These are phyloP conservation scores for Columba livia DNA, from an alignment of 2,113 vertebrate genomes.

Conservation along the genomic window DNA sequence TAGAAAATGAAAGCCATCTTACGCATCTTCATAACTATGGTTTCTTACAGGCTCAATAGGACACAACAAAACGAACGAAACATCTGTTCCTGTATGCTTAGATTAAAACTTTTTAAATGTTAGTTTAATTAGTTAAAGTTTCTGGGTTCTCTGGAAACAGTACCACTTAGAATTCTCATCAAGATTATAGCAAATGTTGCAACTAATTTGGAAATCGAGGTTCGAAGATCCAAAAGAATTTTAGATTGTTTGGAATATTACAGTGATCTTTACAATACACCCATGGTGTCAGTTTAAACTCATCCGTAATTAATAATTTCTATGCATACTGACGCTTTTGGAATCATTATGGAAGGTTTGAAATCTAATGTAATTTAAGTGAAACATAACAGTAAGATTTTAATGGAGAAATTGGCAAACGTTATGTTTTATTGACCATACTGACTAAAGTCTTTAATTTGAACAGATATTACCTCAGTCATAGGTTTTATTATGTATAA, in stretches of 20 bases:
- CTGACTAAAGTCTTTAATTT: background rate
- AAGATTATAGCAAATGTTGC: background rate
- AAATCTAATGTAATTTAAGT: background rate
- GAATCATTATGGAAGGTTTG: background rate
- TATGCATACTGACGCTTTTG: background rate
- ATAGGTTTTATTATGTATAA: background rate
- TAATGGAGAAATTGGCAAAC: background rate
- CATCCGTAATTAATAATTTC: background rate
- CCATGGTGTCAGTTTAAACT: background rate
- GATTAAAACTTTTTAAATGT: background rate
- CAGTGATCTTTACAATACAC: background rate
- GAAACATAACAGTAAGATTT: background rate
- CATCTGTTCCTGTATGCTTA: constrained; percentile 19
- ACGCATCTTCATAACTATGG: background rate
- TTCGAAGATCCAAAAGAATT: background rate
- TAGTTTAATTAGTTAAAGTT: constrained; percentile 6
- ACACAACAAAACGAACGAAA: constrained; percentile 8
- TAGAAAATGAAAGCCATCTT: constrained; percentile 49
- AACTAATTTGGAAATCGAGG: background rate
- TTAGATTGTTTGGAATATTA: background rate
- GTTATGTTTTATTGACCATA: background rate
- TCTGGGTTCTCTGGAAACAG: background rate
- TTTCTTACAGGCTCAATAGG: constrained; percentile 11
- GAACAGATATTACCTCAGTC: background rate
- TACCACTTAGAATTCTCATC: background rate